A percentile compares a stretch with the other conserved stretches of the same genome.
Conservation (phyloP, 2,888 invertebrate genomes). For the Ernsta delagoae region DNA sequence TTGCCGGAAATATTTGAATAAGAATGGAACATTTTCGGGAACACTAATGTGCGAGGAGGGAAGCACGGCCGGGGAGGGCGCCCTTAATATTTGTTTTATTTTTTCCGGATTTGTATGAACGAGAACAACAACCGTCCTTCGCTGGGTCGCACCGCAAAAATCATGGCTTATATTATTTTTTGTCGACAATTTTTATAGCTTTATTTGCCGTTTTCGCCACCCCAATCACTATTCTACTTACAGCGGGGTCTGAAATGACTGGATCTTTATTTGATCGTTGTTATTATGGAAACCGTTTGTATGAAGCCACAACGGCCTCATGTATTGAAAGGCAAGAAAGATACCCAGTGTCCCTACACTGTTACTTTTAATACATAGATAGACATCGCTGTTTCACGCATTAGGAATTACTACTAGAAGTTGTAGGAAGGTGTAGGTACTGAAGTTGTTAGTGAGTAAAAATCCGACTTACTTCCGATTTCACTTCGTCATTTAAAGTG, state of each 20-base stretch:
- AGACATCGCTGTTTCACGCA: no score
- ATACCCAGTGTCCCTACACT: no score
- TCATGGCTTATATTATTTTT: constrained; percentile 72
- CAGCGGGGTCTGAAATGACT: constrained; percentile 3
- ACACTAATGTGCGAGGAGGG: constrained; percentile 82
- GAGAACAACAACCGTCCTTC: constrained; percentile 70
- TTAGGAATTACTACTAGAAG: no score
- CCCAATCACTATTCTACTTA: constrained; percentile 51
- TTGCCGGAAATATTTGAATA: constrained; percentile 83
- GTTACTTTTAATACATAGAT: no score
- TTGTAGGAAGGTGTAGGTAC: no score
- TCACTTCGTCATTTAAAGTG: no score
- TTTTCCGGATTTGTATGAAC: constrained; percentile 81
- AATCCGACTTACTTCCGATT: no score
- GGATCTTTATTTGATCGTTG: neutral
- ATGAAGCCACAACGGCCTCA: neutral
- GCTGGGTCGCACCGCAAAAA: constrained; percentile 66
- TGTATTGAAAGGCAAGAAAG: neutral
- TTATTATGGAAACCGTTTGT: neutral
- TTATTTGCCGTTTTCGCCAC: constrained; percentile 60
- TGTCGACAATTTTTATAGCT: constrained; percentile 72
- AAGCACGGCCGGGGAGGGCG: constrained; percentile 64
- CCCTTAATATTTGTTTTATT: constrained; percentile 79
- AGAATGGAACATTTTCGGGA: constrained; percentile 77
- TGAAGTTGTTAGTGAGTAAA: no score